Evolutionary conservation across 2,888 invertebrate species (phyloP).

Genomic region (Hypercompe scribonia): DNA sequence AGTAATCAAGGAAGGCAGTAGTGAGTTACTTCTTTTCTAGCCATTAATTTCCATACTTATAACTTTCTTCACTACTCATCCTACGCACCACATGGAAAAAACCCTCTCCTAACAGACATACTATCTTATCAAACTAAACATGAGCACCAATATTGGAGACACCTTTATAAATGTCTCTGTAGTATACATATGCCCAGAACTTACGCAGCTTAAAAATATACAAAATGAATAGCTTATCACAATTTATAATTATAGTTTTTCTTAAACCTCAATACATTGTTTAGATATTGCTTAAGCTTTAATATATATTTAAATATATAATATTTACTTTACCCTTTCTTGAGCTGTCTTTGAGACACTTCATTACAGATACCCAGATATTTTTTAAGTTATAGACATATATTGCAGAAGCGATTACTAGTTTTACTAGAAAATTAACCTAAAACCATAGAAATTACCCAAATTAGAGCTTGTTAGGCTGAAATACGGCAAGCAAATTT

Average conservation of each 20-base stretch:
- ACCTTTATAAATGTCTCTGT: neutral
- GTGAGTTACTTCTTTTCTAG: no score
- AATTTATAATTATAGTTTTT: neutral
- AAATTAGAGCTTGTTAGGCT: no score
- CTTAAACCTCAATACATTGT: neutral
- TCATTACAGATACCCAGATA: neutral
- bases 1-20: no score
- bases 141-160: neutral
- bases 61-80: no score
- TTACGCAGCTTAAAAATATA: neutral
- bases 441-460: no score
- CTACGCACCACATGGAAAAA: neutral
- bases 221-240: neutral
- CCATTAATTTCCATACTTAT: no score
- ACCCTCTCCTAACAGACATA: no score
- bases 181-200: neutral
- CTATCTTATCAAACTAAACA: neutral
- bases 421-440: no score
- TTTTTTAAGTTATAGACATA: neutral
- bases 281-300: neutral
- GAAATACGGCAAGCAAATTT: neutral
- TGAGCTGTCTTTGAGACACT: no score
- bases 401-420: no score
- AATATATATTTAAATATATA: no score
- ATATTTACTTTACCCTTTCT: no score